Percentiles rank a stretch among this genome's conserved stretches.
Evolutionary conservation across 1,140 invertebrate species (phyloP).

Genomic region (Oedothorax gibbosus): DNA sequence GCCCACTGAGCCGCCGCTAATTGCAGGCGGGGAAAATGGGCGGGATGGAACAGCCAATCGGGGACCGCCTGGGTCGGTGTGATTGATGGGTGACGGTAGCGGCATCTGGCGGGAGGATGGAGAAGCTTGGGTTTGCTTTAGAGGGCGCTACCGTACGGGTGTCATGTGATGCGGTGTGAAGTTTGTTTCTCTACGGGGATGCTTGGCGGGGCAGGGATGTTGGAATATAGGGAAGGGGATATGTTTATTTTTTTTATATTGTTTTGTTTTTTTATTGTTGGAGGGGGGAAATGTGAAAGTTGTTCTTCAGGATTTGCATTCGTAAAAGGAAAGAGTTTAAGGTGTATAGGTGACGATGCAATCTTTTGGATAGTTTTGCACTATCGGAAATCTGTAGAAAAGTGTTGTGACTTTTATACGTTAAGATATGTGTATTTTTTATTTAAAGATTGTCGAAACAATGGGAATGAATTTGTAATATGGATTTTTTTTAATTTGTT

Average conservation of each 20-base stretch:
- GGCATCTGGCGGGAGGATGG: constrained; percentile 32
- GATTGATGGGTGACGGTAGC: constrained; percentile 36
- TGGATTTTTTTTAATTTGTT: no score
- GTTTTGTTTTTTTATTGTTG: constrained; percentile 17
- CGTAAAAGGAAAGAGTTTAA: no score
- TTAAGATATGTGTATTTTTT: no score
- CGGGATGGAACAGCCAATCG: constrained; percentile 49
- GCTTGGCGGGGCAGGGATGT: constrained; percentile 1
- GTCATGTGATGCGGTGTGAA: constrained; percentile 30
- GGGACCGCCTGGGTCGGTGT: constrained; percentile 51
- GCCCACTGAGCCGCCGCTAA: constrained; percentile 53
- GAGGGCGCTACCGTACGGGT: constrained; percentile 42
- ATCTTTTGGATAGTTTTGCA: no score
- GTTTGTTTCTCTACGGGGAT: constrained; percentile 28
- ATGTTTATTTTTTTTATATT: not conserved
- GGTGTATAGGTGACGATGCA: no score
- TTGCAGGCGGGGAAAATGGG: constrained; percentile 53
- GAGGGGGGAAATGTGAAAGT: not conserved
- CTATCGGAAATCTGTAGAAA: no score
- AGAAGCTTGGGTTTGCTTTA: not conserved
- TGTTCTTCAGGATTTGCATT: not conserved
- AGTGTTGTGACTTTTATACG: no score
- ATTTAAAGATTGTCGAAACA: no score
- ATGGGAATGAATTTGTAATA: no score
- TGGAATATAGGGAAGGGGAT: constrained; percentile 5